Conservation (phyloP, 2,888 invertebrate species). For the Nycteola revayana region DNA sequence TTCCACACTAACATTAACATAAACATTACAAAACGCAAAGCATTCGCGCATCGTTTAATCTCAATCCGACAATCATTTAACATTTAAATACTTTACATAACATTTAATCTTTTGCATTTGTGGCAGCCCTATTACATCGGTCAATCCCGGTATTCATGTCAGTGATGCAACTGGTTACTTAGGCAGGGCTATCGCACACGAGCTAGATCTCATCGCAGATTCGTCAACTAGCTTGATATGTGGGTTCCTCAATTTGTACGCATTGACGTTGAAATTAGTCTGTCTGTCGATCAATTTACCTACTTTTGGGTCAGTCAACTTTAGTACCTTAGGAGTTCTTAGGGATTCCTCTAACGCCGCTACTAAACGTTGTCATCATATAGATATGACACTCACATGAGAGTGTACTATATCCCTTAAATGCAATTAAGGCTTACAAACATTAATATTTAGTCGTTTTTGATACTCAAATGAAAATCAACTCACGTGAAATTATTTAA, state of each 20-base stretch:
- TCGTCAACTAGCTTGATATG: slow-evolving; percentile 63
- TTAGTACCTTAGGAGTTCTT: slow-evolving; percentile 10
- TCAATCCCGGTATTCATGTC: slow-evolving; percentile 29
- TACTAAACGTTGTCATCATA: too few relatives aligned
- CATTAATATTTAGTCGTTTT: too few relatives aligned
- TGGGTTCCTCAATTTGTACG: slow-evolving; percentile 71
- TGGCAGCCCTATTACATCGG: slow-evolving; percentile 10
- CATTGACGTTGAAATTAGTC: slow-evolving; percentile 49
- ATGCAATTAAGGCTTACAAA: too few relatives aligned
- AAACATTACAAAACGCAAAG: not conserved
- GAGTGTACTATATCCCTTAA: too few relatives aligned
- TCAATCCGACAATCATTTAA: not conserved
- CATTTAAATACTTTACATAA: slow-evolving; percentile 20
- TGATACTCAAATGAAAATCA: too few relatives aligned
- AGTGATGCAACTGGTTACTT: slow-evolving; percentile 28
- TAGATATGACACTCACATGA: too few relatives aligned
- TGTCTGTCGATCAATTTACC: slow-evolving; percentile 66
- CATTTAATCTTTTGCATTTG: slow-evolving; percentile 19
- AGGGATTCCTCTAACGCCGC: too few relatives aligned
- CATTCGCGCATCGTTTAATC: not conserved
- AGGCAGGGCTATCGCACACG: slow-evolving; percentile 46
- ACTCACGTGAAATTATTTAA: too few relatives aligned
- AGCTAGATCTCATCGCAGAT: slow-evolving; percentile 64
- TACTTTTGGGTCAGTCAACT: slow-evolving; percentile 63
- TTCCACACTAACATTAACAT: not conserved